Evolutionary conservation across 2,888 invertebrate species (phyloP).

Genomic region (Caenorhabditis virilis): DNA sequence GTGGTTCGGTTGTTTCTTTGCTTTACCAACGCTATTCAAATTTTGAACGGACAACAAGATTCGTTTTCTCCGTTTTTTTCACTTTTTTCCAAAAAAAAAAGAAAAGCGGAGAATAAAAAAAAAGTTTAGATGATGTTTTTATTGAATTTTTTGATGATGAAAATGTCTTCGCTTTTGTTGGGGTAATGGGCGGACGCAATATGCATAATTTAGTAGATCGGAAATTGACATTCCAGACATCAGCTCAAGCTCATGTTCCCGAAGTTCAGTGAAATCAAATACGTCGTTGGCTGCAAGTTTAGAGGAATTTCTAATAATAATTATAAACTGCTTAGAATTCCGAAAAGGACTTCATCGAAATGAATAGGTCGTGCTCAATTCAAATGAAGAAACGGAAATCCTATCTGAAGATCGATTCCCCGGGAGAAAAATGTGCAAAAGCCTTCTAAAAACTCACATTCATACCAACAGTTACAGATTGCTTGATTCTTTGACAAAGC

Average conservation of each 20-base stretch:
- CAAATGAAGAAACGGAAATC: slow-evolving; percentile 1
- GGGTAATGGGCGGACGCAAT: slow-evolving; percentile 21
- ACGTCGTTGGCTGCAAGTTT: slow-evolving; percentile 35
- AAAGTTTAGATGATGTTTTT: slow-evolving; percentile 24
- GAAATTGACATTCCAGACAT: slow-evolving; percentile 24
- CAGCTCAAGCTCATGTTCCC: slow-evolving; percentile 24
- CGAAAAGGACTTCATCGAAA: too few relatives aligned
- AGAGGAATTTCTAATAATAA: too few relatives aligned
- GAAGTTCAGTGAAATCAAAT: slow-evolving; percentile 22
- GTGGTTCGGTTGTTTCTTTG: too few relatives aligned
- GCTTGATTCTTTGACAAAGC: slow-evolving; percentile 24
- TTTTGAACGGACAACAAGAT: too few relatives aligned
- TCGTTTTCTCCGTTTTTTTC: too few relatives aligned
- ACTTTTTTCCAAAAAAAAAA: slow-evolving; percentile 7
- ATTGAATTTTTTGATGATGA: too few relatives aligned
- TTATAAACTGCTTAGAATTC: too few relatives aligned
- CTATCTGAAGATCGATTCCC: slow-evolving; percentile 5
- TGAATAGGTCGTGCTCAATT: too few relatives aligned
- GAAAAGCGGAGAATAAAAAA: slow-evolving; percentile 17
- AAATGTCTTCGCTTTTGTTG: too few relatives aligned
- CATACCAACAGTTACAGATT: slow-evolving; percentile 32
- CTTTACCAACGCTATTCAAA: too few relatives aligned
- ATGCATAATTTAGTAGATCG: slow-evolving; percentile 27
- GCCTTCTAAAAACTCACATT: slow-evolving; percentile 9
- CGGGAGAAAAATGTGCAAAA: not conserved